Percentiles rank a stretch among this genome's conserved stretches.
Conservation (phyloP, 1,140 invertebrate genomes). For the Pseudoatta argentina region DNA sequence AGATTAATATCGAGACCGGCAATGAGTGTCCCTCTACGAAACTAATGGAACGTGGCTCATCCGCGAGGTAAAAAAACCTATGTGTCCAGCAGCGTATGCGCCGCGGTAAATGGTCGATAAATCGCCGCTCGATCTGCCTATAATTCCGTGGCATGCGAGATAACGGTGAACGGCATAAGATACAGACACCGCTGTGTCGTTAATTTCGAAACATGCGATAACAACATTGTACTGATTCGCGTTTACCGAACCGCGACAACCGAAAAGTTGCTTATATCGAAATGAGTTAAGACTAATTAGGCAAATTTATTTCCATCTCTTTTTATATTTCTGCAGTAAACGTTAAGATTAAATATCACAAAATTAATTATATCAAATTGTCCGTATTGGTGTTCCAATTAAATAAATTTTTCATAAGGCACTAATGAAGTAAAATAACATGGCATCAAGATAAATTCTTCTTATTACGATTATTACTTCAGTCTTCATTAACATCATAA, state of each 20-base stretch:
- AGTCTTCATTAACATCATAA: not conserved
- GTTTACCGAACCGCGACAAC: constrained; percentile 7
- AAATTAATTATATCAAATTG: constrained; percentile 12
- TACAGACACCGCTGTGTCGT: constrained; percentile 1
- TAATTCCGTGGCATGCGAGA: constrained; percentile 33
- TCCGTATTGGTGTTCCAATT: not conserved
- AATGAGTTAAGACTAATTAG: not conserved
- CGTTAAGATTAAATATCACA: not conserved
- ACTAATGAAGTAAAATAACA: not conserved
- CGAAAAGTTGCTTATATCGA: not conserved
- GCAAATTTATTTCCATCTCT: not conserved
- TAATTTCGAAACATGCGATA: constrained; percentile 39
- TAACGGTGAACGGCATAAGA: constrained; percentile 27
- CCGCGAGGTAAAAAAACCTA: constrained; percentile 43
- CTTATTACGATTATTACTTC: not conserved
- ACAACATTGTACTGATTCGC: constrained; percentile 18
- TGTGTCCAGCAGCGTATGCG: constrained; percentile 16
- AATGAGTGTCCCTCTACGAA: constrained; percentile 68
- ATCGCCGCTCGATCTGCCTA: constrained; percentile 32
- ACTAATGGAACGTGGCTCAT: constrained; percentile 69
- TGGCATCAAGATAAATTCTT: not conserved
- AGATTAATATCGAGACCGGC: constrained; percentile 63
- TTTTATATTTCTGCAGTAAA: not conserved
- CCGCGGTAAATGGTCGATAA: constrained; percentile 32
- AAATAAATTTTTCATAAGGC: constrained; percentile 8